These are phyloP conservation scores for Hedya salicella DNA, from an alignment of 2,888 invertebrate species.

Conservation along the genomic window DNA sequence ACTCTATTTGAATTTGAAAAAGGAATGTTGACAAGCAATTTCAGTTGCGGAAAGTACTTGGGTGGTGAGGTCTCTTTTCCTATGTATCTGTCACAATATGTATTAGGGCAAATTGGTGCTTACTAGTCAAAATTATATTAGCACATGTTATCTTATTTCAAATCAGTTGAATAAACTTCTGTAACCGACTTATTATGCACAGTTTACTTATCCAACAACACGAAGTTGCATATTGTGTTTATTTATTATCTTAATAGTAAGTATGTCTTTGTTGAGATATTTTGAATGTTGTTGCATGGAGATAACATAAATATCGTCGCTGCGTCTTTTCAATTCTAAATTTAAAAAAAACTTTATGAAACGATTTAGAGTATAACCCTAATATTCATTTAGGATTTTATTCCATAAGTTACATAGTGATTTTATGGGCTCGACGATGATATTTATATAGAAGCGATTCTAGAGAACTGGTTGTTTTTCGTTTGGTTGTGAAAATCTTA, in stretches of 20 bases:
- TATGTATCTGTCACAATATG: slow-evolving; percentile 57
- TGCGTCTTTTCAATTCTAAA: neutral
- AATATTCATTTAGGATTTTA: too few species aligned
- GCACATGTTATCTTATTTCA: slow-evolving; percentile 58
- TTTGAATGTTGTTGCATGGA: slow-evolving; percentile 8
- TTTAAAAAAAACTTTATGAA: too few species aligned
- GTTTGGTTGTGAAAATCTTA: too few species aligned
- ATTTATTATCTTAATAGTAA: slow-evolving; percentile 33
- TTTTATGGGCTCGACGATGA: neutral
- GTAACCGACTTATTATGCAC: slow-evolving; percentile 19
- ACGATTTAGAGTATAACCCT: too few species aligned
- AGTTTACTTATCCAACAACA: slow-evolving; percentile 23
- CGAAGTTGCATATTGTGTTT: slow-evolving; percentile 28
- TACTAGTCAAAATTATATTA: slow-evolving; percentile 85
- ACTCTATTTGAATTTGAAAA: too few species aligned
- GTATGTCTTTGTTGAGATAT: slow-evolving; percentile 30
- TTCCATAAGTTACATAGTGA: neutral
- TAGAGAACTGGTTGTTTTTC: too few species aligned
- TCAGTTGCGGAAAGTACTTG: too few species aligned
- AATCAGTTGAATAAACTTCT: slow-evolving; percentile 25
- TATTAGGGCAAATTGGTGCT: slow-evolving; percentile 82
- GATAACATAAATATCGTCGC: neutral
- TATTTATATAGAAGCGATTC: neutral
- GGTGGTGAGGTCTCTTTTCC: slow-evolving; percentile 2
- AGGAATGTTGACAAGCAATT: too few species aligned